Percentiles rank a stretch among this genome's conserved stretches.
Evolutionary conservation across 1,140 invertebrate genomes (phyloP).

Genomic region (Drosophila equinoxialis): DNA sequence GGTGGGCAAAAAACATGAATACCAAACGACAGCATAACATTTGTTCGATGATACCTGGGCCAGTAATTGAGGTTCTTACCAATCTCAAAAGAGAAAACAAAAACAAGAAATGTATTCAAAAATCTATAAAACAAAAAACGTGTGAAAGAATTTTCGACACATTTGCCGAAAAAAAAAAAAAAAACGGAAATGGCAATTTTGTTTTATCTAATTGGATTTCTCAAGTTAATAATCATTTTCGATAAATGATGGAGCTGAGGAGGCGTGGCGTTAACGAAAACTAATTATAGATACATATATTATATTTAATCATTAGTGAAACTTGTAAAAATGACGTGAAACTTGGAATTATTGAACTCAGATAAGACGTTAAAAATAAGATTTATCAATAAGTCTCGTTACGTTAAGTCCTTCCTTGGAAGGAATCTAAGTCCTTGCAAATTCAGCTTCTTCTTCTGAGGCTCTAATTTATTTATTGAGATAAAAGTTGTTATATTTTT

Average conservation of each 20-base stretch:
- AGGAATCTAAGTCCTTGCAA: too few species aligned
- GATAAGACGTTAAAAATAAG: too few species aligned
- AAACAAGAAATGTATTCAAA: not conserved
- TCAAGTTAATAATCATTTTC: not conserved
- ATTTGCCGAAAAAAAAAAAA: not conserved
- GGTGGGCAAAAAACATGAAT: slow-evolving; percentile 10
- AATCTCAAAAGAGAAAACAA: not conserved
- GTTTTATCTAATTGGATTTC: not conserved
- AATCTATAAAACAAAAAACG: slow-evolving; percentile 1
- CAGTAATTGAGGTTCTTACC: slow-evolving; percentile 13
- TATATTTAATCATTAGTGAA: too few species aligned
- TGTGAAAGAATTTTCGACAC: slow-evolving; percentile 10
- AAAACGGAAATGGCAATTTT: not conserved
- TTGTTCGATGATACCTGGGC: slow-evolving; percentile 3
- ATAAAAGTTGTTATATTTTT: too few species aligned
- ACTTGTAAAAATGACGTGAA: too few species aligned
- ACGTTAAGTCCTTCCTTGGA: too few species aligned
- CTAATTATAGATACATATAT: too few species aligned
- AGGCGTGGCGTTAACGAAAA: too few species aligned
- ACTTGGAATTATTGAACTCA: too few species aligned
- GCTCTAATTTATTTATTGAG: too few species aligned
- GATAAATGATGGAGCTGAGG: not conserved
- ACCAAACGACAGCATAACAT: slow-evolving; percentile 14
- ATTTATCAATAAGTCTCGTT: too few species aligned
- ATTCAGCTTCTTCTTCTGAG: too few species aligned